Conservation (phyloP, 2,888 invertebrate genomes). For the Sepiola atlantica region DNA sequence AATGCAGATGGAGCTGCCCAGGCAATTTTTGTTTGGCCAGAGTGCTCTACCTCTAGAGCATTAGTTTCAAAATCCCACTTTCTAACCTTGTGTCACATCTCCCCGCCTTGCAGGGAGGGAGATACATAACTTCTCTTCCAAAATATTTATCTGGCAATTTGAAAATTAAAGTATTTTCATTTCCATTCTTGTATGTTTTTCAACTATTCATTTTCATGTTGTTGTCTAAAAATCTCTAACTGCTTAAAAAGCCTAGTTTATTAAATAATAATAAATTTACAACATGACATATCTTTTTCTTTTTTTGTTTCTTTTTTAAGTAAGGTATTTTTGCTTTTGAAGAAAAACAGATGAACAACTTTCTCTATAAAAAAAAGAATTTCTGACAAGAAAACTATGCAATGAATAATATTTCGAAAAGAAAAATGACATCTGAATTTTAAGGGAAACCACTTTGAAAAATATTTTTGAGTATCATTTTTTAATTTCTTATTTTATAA, state of each 20-base stretch:
- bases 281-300: neutral
- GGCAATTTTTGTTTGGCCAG: too few relatives aligned
- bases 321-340: neutral
- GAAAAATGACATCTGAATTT: neutral
- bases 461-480: neutral
- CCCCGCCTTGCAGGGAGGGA: too few relatives aligned
- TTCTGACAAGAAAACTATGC: neutral
- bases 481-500: too few relatives aligned
- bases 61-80: too few relatives aligned
- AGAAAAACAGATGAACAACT: neutral
- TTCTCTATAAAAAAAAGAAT: neutral
- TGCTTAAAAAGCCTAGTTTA: neutral
- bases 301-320: too few relatives aligned
- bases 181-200: neutral
- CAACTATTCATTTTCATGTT: neutral
- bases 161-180: neutral
- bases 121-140: too few relatives aligned
- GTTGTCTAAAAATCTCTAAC: neutral
- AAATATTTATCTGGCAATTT: neutral
- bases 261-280: neutral
- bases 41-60: too few relatives aligned
- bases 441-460: neutral
- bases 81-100: too few relatives aligned
- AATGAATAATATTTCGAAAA: neutral
- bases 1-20: too few relatives aligned